Conservation (phyloP, 2,113 vertebrate species). For the Collichthys lucidus region DNA sequence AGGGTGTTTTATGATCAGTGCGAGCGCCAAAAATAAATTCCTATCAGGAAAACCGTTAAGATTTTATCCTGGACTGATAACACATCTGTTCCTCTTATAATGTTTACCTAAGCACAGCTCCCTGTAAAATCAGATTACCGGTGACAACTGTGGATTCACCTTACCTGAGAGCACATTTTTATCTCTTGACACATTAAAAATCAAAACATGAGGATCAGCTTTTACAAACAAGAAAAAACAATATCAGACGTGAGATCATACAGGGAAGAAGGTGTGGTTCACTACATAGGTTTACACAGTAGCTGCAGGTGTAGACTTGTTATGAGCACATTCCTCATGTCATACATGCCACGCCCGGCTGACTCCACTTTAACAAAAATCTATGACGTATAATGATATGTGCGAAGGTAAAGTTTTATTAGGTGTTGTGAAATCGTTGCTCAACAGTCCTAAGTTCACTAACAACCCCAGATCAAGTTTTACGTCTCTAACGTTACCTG, state of each 20-base stretch:
- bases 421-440: background rate
- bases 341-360: constrained; percentile 42
- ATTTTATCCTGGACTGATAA: background rate
- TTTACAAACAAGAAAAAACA: background rate
- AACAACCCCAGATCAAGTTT: background rate
- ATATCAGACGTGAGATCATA: constrained; percentile 11
- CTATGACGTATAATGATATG: background rate
- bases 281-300: background rate
- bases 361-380: background rate
- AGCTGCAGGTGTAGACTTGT: constrained; percentile 55
- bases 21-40: background rate
- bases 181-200: too few relatives aligned
- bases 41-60: background rate
- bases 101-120: constrained; percentile 12
- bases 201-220: background rate
- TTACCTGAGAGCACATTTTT: background rate
- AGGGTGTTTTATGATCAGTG: too few relatives aligned
- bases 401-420: background rate
- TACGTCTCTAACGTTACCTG: background rate
- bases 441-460: background rate
- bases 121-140: background rate
- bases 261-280: constrained; percentile 26
- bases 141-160: background rate
- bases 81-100: constrained; percentile 2
- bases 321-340: constrained; percentile 17